Percentiles rank a stretch among this genome's conserved stretches.
phyloP scores from a whole-genome alignment of 2,888 invertebrate genomes.

The Trileptium ribeirensis region DNA sequence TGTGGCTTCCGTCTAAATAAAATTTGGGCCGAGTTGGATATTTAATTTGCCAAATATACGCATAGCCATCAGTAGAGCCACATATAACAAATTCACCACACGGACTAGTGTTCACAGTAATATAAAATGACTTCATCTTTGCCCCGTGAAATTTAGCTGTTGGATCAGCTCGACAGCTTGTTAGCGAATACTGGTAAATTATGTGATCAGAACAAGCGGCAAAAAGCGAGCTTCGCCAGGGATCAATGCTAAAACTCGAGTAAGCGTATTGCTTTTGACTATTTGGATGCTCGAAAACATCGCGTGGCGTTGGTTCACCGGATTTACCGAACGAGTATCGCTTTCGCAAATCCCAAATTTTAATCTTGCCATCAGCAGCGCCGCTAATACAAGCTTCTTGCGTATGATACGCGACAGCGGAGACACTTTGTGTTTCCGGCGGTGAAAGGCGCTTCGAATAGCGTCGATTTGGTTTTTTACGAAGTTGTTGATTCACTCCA shows the following conservation, averaged over 20 bases:
- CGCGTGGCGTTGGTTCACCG: neutral
- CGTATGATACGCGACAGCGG: neutral
- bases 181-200: constrained; percentile 19
- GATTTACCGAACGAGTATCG: neutral
- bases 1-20: neutral
- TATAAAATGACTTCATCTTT: constrained; percentile 9
- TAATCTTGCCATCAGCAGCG: neutral
- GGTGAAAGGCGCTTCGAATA: too few species aligned
- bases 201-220: constrained; percentile 15
- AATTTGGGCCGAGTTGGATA: neutral
- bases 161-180: neutral
- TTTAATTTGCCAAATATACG: constrained; percentile 7
- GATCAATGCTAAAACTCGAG: neutral
- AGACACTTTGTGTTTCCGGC: neutral
- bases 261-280: constrained; percentile 7
- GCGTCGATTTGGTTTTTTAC: too few species aligned
- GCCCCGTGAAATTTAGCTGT: constrained; percentile 1
- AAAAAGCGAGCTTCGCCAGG: constrained; percentile 13
- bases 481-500: too few species aligned
- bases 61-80: constrained; percentile 15
- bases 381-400: neutral
- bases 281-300: neutral
- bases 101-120: neutral
- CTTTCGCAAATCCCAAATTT: constrained; percentile 19
- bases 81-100: neutral